phyloP scores from a whole-genome alignment of 2,113 vertebrate species.

The Chionodraco myersi region DNA sequence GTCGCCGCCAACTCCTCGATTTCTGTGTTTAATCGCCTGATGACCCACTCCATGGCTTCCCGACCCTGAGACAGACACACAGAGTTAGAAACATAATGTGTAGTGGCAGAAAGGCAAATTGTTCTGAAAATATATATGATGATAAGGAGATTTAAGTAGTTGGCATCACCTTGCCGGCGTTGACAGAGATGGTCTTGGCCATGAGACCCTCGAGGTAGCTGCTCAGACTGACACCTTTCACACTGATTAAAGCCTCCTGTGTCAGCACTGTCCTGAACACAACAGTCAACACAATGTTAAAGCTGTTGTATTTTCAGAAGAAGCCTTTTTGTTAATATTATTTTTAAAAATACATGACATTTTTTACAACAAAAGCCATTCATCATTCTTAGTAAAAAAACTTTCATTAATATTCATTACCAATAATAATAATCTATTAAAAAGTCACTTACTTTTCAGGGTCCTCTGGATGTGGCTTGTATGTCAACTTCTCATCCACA shows the following conservation, averaged over 20 bases:
- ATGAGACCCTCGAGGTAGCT: conserved; percentile 97
- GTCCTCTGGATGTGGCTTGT: conserved; percentile 94
- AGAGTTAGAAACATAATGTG: background rate
- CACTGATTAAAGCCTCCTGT: conserved; percentile 96
- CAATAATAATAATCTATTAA: no score
- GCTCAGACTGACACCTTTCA: conserved; percentile 95
- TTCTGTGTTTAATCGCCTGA: conserved; percentile 91
- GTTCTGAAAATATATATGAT: background rate
- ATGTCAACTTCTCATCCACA: conserved; percentile 94
- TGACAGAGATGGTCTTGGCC: conserved; percentile 94
- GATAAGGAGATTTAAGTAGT: background rate
- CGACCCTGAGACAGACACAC: conserved; percentile 85
- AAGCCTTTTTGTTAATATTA: background rate
- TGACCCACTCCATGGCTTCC: conserved; percentile 99
- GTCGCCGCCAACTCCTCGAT: conserved; percentile 93
- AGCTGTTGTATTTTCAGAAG: background rate
- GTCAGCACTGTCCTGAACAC: conserved; percentile 90
- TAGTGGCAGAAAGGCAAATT: background rate
- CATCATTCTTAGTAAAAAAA: background rate
- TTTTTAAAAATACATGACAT: background rate
- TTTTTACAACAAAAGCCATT: background rate
- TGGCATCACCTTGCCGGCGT: conserved; percentile 90
- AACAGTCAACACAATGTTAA: background rate
- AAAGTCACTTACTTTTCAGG: conserved; percentile 87
- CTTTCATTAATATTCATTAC: no score